Evolutionary conservation across 2,888 invertebrate species (phyloP).

Genomic region (Latheticus oryzae): DNA sequence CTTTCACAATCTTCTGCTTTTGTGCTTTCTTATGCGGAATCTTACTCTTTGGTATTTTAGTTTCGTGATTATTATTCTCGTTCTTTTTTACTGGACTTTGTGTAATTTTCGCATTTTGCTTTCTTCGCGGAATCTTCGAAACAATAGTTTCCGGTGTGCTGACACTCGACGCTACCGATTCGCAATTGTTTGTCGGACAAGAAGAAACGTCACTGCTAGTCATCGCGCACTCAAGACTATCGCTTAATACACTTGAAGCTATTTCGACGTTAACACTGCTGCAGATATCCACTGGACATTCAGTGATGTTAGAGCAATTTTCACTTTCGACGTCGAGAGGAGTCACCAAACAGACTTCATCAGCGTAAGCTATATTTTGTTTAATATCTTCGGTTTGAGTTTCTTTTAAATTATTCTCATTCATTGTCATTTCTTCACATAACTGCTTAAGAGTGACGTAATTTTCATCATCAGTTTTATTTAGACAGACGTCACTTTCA

Average conservation of each 20-base stretch:
- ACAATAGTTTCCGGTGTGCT: constrained; percentile 80
- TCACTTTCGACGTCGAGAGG: constrained; percentile 64
- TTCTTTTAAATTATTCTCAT: constrained; percentile 47
- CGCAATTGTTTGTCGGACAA: constrained; percentile 67
- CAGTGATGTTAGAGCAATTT: constrained; percentile 63
- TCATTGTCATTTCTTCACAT: constrained; percentile 60
- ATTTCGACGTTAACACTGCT: constrained; percentile 61
- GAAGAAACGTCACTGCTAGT: constrained; percentile 58
- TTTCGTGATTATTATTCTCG: constrained; percentile 53
- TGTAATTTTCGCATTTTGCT: constrained; percentile 56
- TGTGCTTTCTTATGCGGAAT: constrained; percentile 66
- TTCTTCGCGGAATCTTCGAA: constrained; percentile 68
- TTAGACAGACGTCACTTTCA: constrained; percentile 50
- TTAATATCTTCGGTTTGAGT: constrained; percentile 48
- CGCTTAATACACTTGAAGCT: constrained; percentile 47
- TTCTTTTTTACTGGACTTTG: constrained; percentile 61
- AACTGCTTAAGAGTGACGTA: constrained; percentile 64
- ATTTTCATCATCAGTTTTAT: constrained; percentile 59
- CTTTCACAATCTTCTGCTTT: constrained; percentile 53
- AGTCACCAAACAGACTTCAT: constrained; percentile 64
- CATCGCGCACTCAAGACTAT: constrained; percentile 50
- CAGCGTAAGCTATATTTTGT: constrained; percentile 63
- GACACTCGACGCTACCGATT: constrained; percentile 74
- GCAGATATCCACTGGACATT: constrained; percentile 63
- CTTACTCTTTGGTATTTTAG: constrained; percentile 69